Evolutionary conservation across 2,113 vertebrate species (phyloP).

Genomic region (Rhinoderma darwinii): DNA sequence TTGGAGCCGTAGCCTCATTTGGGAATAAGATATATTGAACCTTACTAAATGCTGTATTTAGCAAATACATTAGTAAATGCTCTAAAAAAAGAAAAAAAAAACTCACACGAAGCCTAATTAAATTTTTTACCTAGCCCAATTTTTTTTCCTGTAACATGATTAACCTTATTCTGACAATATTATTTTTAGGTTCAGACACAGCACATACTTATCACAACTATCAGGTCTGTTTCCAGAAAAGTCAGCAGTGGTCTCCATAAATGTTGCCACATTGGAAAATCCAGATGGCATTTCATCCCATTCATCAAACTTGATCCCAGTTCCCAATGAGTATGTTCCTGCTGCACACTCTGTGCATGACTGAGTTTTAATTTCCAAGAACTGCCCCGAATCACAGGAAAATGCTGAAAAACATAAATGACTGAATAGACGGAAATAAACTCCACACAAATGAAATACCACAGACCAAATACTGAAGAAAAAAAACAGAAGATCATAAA

Average conservation of each 20-base stretch:
- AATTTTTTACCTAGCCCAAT: no score
- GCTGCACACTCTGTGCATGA: conserved; percentile 88
- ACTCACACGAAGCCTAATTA: no score
- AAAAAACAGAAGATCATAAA: neutral
- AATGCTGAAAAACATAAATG: conserved; percentile 81
- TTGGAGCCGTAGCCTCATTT: no score
- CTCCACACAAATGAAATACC: neutral
- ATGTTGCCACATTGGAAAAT: conserved; percentile 90
- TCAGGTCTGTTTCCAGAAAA: conserved; percentile 72
- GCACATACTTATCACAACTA: conserved; percentile 86
- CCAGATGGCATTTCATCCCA: conserved; percentile 91
- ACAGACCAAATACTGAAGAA: no score
- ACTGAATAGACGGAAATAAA: neutral
- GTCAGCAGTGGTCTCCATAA: conserved; percentile 79
- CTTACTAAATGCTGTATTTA: no score
- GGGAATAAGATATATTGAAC: no score
- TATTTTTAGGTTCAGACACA: neutral
- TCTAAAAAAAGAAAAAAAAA: no score
- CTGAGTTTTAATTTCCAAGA: conserved; percentile 95
- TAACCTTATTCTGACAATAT: neutral
- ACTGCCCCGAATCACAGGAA: conserved; percentile 91
- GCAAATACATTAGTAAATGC: no score
- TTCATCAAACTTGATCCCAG: conserved; percentile 93
- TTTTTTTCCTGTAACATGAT: neutral
- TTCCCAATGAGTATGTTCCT: conserved; percentile 94